Base-by-base conservation (phyloP, 2,888 invertebrate genomes). In the Calameuta filiformis region DNA sequence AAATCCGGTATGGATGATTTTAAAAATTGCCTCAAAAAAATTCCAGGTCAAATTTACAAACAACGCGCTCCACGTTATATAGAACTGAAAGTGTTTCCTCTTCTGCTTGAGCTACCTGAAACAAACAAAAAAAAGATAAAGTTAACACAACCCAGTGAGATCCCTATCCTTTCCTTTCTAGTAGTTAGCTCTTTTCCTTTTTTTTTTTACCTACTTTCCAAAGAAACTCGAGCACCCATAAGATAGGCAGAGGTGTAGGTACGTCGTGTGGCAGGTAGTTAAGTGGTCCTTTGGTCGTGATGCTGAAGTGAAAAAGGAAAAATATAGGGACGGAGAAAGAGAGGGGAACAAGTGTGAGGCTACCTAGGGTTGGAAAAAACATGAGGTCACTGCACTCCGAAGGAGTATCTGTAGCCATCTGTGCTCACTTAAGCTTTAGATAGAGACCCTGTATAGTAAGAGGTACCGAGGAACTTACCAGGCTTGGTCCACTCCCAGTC, bases 341-440 rank as follows among this genome's bases (percentile, higher is more conserved):
- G 56, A 56, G 56, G 23, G 56, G 56, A 56, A 23, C 56, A 23
- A 56, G 56, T 71, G 71, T 71, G 71, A 15, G 71, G 71, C 71
- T 71, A 74, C 74, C 74, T 74, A 74, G 74, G 37, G 74, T 40
- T 40, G 74, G 37, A 40, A 40, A 74, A 74, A 74, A 74, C 35
- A 74, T 35, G 74, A 35, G 74, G 74, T 74, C 74, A 40, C 37
- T 74, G 74, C 74, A 74, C 74, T 40, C 74, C 31, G 11, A 74
- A 35, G 37, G 35, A 74, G 35, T 74, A 74, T 74, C 74, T 34
- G 74, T 74, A 34, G 35, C 74, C 74, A 74, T 74, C 74, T 74
- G 74, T 40, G 74, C 37, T 74, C 74, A 30, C 74, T 74, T 74
- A 12, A 35, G 74, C 74, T 74, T 35, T 33, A 30, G 34, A 74